Evolutionary conservation across 92 coral and sea anemone genomes (phyloP), one percentile per base, ranked within the genome.

Genomic region (Isaurus tuberculatus): DNA sequence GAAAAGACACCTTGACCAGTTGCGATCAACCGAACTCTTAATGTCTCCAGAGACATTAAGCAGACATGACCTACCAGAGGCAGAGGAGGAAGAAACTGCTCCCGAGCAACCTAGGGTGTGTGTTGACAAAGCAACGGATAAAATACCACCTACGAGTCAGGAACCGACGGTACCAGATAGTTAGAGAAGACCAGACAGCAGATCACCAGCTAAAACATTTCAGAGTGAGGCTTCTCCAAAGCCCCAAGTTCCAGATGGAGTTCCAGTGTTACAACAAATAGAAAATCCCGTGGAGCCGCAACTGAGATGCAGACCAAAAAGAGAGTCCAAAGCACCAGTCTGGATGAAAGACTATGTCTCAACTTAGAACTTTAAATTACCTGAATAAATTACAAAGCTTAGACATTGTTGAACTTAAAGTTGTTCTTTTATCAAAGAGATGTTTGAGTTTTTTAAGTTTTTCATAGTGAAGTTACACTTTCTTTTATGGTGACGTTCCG

Each of bases 341-440:
- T 66, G 43, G 72, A 14, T 29, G 2, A 66, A 66, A 66, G 72
- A 66, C 42, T 66, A 28, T 66, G 72, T 66, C 29, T 66, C 43
- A 64, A 22, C 70, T 25, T 64, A 64, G 70, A 26, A 64, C 30
- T 64, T 25, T n/a, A 7, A 4, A 20, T 29, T 7, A 25, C 70
- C 34, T 26, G 13, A 64, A 26, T 1, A 19, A 64, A 19, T 29
- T 20, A 64, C n/a, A n/a, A n/a, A 53, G 16, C 17, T 53, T 53
- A 53, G 61, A 53, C 61, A 53, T 15, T 53, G 61, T 11, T 64
- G 29, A 64, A n/a, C 29, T 64, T 25, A 64, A 64, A 19, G 70
- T 64, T 53, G 11, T 0, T 53, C 19, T 49, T 20, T 53, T 53
- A 15, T n/a, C n/a, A n/a, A n/a, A n/a, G n/a, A n/a, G n/a, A n/a